phyloP scores from a whole-genome alignment of 2,113 vertebrate species.

The Pelmatolapia mariae region DNA sequence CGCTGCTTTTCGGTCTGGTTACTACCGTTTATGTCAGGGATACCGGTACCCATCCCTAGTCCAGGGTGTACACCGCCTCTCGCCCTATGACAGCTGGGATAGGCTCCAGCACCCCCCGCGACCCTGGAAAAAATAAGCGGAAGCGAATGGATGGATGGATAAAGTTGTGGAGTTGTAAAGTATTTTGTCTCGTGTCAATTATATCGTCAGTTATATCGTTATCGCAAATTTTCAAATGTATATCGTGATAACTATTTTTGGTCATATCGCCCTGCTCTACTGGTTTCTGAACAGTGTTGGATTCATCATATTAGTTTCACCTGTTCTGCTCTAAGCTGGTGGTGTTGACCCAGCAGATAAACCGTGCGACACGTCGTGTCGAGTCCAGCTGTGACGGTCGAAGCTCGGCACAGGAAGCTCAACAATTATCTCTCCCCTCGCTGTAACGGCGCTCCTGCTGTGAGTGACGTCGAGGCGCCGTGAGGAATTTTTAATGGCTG shows the following conservation, averaged over 20 bases:
- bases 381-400: rapidly evolving
- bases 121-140: too few relatives aligned
- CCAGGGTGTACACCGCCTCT: too few relatives aligned
- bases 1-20: too few relatives aligned
- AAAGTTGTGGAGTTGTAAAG: too few relatives aligned
- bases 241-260: rapidly evolving
- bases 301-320: background rate
- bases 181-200: rapidly evolving
- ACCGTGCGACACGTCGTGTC: rapidly evolving
- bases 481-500: background rate
- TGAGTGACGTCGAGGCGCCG: background rate
- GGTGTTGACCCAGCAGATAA: background rate
- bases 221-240: rapidly evolving
- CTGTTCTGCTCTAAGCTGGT: background rate
- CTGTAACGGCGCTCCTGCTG: background rate
- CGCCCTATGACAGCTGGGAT: too few relatives aligned
- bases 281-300: too few relatives aligned
- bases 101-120: too few relatives aligned
- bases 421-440: background rate
- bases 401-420: background rate
- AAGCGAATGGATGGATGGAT: too few relatives aligned
- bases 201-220: background rate
- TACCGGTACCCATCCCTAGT: too few relatives aligned
- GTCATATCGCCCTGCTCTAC: rapidly evolving
- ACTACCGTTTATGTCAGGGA: too few relatives aligned